Evolutionary conservation across 2,797 vertebrate genomes (phyloP).

Genomic region (Bradypodion ventrale): DNA sequence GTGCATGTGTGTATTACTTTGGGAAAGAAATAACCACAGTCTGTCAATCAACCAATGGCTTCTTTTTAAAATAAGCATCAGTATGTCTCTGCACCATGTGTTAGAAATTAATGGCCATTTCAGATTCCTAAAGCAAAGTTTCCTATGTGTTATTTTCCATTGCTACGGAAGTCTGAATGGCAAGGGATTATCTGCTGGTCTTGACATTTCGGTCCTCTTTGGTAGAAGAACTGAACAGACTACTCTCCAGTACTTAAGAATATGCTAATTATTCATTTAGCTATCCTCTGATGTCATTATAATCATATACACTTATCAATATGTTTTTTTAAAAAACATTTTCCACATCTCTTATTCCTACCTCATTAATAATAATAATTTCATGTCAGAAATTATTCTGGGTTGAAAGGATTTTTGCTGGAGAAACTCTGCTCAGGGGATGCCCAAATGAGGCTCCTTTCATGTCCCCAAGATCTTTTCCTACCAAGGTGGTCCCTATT

Average conservation of each 20-base stretch:
- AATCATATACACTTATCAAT: neutral
- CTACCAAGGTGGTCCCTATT: too few relatives aligned
- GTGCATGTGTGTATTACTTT: neutral
- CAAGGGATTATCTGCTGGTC: conserved; percentile 47
- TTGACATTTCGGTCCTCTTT: conserved; percentile 38
- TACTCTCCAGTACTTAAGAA: conserved; percentile 3
- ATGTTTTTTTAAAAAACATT: conserved; percentile 14
- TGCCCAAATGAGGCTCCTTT: too few relatives aligned
- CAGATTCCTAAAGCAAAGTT: conserved; percentile 33
- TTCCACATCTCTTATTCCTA: neutral
- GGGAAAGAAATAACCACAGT: neutral
- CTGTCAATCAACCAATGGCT: neutral
- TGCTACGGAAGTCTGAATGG: conserved; percentile 7
- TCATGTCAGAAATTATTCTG: too few relatives aligned
- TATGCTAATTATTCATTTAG: conserved; percentile 6
- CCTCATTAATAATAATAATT: too few relatives aligned
- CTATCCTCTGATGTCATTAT: neutral
- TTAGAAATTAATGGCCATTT: conserved; percentile 32
- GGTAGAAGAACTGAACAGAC: conserved; percentile 10
- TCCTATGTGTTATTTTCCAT: conserved; percentile 21
- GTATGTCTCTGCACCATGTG: conserved; percentile 18
- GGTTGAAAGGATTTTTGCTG: too few relatives aligned
- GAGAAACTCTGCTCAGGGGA: too few relatives aligned
- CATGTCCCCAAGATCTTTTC: too few relatives aligned
- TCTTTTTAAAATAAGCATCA: neutral